These are phyloP conservation scores for Lampropteryx suffumata DNA, from an alignment of 2,888 invertebrate genomes.

Conservation along the genomic window DNA sequence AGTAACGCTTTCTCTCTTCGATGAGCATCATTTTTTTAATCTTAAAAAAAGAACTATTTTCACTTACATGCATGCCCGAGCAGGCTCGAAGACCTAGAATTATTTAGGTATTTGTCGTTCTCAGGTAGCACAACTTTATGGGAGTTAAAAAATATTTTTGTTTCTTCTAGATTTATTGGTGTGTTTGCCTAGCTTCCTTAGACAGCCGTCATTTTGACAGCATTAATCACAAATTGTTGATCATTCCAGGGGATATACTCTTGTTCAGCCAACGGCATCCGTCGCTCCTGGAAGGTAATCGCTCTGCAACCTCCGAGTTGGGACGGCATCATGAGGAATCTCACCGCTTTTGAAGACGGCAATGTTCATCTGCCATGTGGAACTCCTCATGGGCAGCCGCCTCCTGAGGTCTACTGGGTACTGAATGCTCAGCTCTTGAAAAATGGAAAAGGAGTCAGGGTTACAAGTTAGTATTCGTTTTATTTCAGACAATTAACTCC, in stretches of 20 bases:
- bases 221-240: not conserved
- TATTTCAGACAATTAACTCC: no score
- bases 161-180: no score
- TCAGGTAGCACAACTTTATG: no score
- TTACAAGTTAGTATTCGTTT: constrained; percentile 56
- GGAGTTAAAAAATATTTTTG: no score
- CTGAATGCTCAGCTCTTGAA: constrained; percentile 90
- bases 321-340: constrained; percentile 78
- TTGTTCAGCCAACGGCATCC: constrained; percentile 86
- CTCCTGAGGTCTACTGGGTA: constrained; percentile 91
- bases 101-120: no score
- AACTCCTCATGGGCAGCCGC: constrained; percentile 86
- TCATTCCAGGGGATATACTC: constrained; percentile 87
- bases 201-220: not conserved
- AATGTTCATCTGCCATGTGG: constrained; percentile 78
- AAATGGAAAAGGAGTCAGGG: constrained; percentile 56
- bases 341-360: constrained; percentile 79
- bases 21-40: no score
- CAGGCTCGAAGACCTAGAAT: no score
- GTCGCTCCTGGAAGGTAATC: constrained; percentile 70
- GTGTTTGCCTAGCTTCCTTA: no score
- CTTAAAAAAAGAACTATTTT: no score
- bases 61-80: no score
- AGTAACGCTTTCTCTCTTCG: no score
- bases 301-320: constrained; percentile 72